A percentile compares a stretch with the other conserved stretches of the same genome.
Conservation (phyloP, 37 sponge, comb jelly and placozoan species). For the Halichondria panicea region DNA sequence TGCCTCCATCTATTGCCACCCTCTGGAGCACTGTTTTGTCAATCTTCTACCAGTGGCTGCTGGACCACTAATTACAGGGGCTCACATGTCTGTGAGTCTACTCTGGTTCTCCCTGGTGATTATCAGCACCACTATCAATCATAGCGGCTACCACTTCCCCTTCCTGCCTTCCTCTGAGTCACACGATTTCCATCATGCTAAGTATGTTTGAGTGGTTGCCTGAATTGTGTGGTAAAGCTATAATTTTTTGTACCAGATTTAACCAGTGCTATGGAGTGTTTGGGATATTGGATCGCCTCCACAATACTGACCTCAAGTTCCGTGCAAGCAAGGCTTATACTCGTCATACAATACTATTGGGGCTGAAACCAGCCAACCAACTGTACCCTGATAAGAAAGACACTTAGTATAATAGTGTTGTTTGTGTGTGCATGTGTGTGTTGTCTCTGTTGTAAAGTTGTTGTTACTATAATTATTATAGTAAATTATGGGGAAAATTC, state of each 20-base stretch:
- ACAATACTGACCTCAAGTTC: conserved; percentile 64
- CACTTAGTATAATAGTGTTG: too few species aligned
- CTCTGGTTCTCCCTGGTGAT: conserved; percentile 61
- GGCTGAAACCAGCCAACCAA: conserved; percentile 45
- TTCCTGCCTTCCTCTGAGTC: conserved; percentile 76
- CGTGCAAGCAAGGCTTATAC: conserved; percentile 22
- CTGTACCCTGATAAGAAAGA: conserved; percentile 60
- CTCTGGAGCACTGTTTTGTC: conserved; percentile 68
- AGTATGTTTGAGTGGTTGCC: conserved; percentile 37
- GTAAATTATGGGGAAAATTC: too few species aligned
- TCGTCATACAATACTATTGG: conserved; percentile 48
- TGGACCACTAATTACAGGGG: conserved; percentile 78
- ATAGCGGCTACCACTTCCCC: conserved; percentile 93
- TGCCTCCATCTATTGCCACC: conserved; percentile 72
- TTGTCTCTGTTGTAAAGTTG: too few species aligned
- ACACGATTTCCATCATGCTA: conserved; percentile 88
- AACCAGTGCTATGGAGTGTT: conserved; percentile 76
- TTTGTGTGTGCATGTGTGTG: too few species aligned
- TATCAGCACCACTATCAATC: conserved; percentile 48
- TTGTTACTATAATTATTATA: too few species aligned
- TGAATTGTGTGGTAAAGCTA: background rate
- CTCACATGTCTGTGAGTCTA: conserved; percentile 50
- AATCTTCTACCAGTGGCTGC: conserved; percentile 59
- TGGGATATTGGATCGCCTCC: conserved; percentile 78
- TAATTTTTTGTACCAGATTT: too few species aligned